phyloP scores from a whole-genome alignment of 2,113 vertebrate species.

The Hassar affinis region DNA sequence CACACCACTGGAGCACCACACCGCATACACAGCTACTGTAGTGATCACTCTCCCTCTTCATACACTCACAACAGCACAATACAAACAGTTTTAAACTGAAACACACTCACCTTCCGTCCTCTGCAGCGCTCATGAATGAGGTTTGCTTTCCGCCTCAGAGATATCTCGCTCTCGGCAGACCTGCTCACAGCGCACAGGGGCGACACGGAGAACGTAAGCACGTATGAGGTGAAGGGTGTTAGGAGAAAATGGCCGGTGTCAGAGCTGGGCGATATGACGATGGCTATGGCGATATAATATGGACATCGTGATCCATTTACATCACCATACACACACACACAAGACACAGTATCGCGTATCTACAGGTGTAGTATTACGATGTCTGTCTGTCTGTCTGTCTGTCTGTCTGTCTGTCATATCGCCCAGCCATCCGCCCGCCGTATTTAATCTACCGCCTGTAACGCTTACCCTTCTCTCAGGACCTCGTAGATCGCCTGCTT shows the following conservation, averaged over 20 bases:
- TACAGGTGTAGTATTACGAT: background rate
- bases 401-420: too few relatives aligned
- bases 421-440: background rate
- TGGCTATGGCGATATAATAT: background rate
- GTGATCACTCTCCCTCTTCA: slow-evolving; percentile 26
- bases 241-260: background rate
- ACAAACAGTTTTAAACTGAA: slow-evolving; percentile 38
- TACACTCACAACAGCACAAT: background rate
- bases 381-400: too few relatives aligned
- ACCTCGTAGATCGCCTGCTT: slow-evolving; percentile 74
- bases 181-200: slow-evolving; percentile 57
- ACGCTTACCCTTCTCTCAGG: slow-evolving; percentile 78
- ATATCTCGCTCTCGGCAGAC: slow-evolving; percentile 70
- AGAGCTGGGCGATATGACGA: background rate
- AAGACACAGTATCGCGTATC: background rate
- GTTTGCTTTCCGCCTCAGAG: slow-evolving; percentile 72
- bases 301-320: background rate
- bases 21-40: too few relatives aligned
- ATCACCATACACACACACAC: background rate
- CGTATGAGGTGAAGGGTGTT: background rate
- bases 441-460: background rate
- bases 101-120: slow-evolving; percentile 68
- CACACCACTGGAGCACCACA: too few relatives aligned
- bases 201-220: background rate
- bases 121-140: slow-evolving; percentile 72